A percentile compares a stretch with the other conserved stretches of the same genome.
Conservation (phyloP, 2,888 invertebrate genomes). For the Anthophora plumipes region DNA sequence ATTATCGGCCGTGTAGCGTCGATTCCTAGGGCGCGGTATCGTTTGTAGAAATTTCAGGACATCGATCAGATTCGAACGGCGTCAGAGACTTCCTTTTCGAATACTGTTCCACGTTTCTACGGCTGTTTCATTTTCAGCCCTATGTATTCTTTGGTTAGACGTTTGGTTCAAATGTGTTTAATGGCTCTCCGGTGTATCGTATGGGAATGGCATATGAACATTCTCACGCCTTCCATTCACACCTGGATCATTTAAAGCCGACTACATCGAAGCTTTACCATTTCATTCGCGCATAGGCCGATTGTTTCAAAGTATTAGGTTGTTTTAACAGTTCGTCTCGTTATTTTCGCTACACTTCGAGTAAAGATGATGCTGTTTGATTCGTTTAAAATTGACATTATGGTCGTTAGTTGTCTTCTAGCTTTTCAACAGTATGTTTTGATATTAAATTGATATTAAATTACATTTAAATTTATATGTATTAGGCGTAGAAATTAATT, state of each 20-base stretch:
- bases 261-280: neutral
- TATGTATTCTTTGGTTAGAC: conserved; percentile 2
- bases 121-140: conserved; percentile 15
- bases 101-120: neutral
- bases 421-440: too few species aligned
- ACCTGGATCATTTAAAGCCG: neutral
- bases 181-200: neutral
- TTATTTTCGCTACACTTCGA: too few species aligned
- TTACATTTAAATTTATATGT: too few species aligned
- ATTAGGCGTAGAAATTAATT: too few species aligned
- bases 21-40: conserved; percentile 21
- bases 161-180: conserved; percentile 15
- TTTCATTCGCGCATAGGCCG: neutral
- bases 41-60: conserved; percentile 32
- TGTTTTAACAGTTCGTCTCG: too few species aligned
- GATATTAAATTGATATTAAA: too few species aligned
- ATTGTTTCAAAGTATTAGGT: neutral
- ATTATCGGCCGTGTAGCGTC: conserved; percentile 29
- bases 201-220: neutral
- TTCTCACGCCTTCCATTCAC: neutral
- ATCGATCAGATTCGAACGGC: conserved; percentile 34
- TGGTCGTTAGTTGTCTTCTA: too few species aligned
- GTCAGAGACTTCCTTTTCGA: neutral
- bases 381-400: too few species aligned
- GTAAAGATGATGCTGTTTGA: too few species aligned